Percentiles rank a stretch among this genome's conserved stretches.
These are phyloP conservation scores for Tenualosa thibaudeaui DNA, from an alignment of 2,797 vertebrate genomes.

Conservation along the genomic window DNA sequence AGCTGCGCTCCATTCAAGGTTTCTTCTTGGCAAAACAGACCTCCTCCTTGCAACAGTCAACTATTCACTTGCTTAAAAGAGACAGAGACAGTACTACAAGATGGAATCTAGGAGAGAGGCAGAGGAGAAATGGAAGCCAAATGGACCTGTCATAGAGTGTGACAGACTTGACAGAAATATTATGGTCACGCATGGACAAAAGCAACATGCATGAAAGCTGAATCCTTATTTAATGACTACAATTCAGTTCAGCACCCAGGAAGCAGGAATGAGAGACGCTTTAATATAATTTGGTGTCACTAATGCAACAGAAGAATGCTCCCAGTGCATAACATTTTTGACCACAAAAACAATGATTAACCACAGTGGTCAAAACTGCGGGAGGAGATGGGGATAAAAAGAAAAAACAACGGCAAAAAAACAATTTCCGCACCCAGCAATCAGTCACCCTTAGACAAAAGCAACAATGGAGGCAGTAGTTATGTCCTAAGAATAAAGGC, in stretches of 20 bases:
- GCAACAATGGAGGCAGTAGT: slow-evolving; percentile 10
- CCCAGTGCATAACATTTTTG: background rate
- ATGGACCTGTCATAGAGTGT: background rate
- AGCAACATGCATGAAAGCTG: background rate
- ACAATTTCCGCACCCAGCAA: background rate
- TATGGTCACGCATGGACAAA: background rate
- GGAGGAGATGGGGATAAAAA: background rate
- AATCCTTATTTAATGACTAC: background rate
- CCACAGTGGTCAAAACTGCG: background rate
- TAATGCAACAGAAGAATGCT: background rate
- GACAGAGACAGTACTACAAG: background rate
- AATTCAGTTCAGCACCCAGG: background rate
- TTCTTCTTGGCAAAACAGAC: too few species aligned
- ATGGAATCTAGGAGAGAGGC: background rate
- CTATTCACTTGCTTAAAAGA: too few species aligned
- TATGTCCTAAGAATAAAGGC: slow-evolving; percentile 22
- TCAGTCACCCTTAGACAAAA: background rate
- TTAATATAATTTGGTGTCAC: background rate
- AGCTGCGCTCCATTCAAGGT: too few species aligned
- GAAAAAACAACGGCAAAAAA: background rate
- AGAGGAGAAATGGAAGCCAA: background rate
- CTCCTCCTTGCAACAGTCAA: too few species aligned
- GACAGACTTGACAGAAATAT: background rate
- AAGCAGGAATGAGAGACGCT: background rate
- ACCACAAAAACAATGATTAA: background rate